Evolutionary conservation across 2,797 vertebrate species (phyloP).

Genomic region (Cryptoprocta ferox): DNA sequence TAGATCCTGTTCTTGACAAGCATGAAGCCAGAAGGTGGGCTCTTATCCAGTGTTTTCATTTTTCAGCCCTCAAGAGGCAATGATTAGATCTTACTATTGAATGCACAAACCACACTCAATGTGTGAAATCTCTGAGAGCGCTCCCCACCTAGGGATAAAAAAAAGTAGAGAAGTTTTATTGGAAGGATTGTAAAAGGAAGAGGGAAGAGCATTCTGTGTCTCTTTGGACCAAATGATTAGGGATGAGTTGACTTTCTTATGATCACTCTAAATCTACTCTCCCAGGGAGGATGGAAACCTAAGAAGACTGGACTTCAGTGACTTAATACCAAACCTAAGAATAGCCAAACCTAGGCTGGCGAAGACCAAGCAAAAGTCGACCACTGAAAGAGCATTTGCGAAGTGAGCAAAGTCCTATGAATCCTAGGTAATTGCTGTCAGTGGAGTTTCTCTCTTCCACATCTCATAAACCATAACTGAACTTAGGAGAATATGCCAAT

Average conservation of each 20-base stretch:
- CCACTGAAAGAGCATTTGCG: neutral
- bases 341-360: conserved; percentile 44
- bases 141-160: conserved; percentile 65
- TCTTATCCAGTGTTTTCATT: conserved; percentile 87
- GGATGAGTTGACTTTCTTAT: conserved; percentile 65
- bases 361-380: conserved; percentile 52
- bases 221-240: conserved; percentile 59
- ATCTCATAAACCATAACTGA: conserved; percentile 73
- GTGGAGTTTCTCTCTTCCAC: conserved; percentile 56
- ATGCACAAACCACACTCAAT: conserved; percentile 81
- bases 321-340: conserved; percentile 68
- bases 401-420: conserved; percentile 53
- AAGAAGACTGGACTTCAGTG: conserved; percentile 65
- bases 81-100: conserved; percentile 85
- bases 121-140: conserved; percentile 81
- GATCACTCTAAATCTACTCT: conserved; percentile 61
- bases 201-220: conserved; percentile 37
- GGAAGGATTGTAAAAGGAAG: conserved; percentile 68
- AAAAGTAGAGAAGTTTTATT: conserved; percentile 66
- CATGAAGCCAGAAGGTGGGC: conserved; percentile 85
- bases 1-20: conserved; percentile 86
- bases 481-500: conserved; percentile 30
- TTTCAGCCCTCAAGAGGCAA: conserved; percentile 84
- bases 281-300: neutral
- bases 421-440: conserved; percentile 51